A percentile compares a stretch with the other conserved stretches of the same genome.
Conservation (phyloP, 1,140 invertebrate genomes). For the Dreissena polymorpha region DNA sequence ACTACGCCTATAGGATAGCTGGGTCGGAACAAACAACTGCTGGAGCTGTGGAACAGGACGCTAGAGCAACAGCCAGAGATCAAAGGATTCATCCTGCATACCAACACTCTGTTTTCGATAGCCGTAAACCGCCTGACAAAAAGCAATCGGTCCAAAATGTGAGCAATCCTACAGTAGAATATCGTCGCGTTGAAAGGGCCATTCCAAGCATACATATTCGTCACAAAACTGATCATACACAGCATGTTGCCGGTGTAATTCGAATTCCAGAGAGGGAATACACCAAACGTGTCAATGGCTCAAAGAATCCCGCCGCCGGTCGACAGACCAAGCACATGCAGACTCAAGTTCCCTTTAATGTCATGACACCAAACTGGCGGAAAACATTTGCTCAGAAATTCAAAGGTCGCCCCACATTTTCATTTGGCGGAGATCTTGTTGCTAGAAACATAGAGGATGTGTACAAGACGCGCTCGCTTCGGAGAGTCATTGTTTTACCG, state of each 20-base stretch:
- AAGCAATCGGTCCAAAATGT: not conserved
- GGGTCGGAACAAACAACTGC: not conserved
- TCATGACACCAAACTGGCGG: not conserved
- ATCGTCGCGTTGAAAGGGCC: not conserved
- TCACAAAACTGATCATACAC: not conserved
- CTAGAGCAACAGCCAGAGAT: not conserved
- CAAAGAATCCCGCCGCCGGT: not conserved
- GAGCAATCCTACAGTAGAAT: not conserved
- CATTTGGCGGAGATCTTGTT: conserved; percentile 26
- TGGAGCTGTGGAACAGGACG: not conserved
- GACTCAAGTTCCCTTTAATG: not conserved
- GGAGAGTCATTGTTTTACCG: conserved; percentile 6
- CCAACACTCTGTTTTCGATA: not conserved
- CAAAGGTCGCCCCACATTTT: not conserved
- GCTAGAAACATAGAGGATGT: conserved; percentile 43
- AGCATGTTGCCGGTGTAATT: not conserved
- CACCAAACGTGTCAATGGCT: conserved; percentile 32
- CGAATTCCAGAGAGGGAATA: conserved; percentile 7
- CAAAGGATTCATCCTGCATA: not conserved
- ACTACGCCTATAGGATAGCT: conserved; percentile 28
- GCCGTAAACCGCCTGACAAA: not conserved
- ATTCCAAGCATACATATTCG: not conserved
- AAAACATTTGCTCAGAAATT: not conserved
- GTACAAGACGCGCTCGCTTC: conserved; percentile 13
- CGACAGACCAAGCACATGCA: not conserved